Evolutionary conservation across 2,888 invertebrate genomes (phyloP).

Genomic region (Fragum sueziense): DNA sequence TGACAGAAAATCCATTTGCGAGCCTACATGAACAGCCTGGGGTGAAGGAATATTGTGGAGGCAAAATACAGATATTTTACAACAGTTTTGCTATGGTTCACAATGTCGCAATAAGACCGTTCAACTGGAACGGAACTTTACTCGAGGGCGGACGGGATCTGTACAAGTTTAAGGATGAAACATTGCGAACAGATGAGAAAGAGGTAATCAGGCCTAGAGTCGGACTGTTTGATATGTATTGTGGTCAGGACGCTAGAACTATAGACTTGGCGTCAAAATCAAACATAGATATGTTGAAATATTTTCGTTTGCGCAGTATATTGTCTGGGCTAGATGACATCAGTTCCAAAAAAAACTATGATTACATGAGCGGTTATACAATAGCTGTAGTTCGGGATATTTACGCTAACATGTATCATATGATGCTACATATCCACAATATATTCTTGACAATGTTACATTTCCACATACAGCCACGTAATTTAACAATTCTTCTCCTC

Average conservation of each 20-base stretch:
- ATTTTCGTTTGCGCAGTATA: conserved; percentile 6
- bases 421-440: conserved; percentile 45
- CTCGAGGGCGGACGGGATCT: conserved; percentile 36
- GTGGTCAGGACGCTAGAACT: conserved; percentile 7
- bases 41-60: conserved; percentile 22
- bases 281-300: conserved; percentile 34
- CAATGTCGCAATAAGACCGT: conserved; percentile 28
- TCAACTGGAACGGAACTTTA: conserved; percentile 39
- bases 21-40: conserved; percentile 5
- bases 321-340: background rate
- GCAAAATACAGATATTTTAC: conserved; percentile 32
- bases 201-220: conserved; percentile 39
- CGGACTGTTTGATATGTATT: conserved; percentile 39
- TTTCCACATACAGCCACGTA: conserved; percentile 39
- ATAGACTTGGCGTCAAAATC: conserved; percentile 20
- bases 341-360: background rate
- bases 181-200: conserved; percentile 28
- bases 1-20: conserved; percentile 11
- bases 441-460: conserved; percentile 41
- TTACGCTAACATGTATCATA: conserved; percentile 54
- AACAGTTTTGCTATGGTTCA: conserved; percentile 40
- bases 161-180: conserved; percentile 36
- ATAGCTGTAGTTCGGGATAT: conserved; percentile 44
- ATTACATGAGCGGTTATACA: conserved; percentile 30
- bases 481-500: conserved; percentile 34